These are phyloP conservation scores for Amblyjoppa fuscipennis DNA, from an alignment of 2,888 invertebrate species.

Conservation along the genomic window DNA sequence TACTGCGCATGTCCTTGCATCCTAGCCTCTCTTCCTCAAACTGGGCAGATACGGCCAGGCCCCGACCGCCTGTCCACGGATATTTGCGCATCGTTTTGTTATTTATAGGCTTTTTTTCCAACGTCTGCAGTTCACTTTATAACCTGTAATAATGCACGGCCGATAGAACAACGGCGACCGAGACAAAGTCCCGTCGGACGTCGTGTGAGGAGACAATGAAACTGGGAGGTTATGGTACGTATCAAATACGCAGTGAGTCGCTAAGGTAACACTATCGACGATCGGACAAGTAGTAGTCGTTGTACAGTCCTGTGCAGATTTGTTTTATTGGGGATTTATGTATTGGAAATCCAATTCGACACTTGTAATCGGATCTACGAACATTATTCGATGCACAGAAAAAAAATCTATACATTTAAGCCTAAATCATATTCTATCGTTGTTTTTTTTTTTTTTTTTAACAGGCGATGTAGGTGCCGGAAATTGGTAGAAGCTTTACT, in stretches of 20 bases:
- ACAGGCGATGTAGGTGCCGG: too few species aligned
- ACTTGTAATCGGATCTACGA: too few species aligned
- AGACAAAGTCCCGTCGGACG: conserved; percentile 4
- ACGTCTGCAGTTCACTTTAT: conserved; percentile 1
- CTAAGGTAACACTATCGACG: neutral
- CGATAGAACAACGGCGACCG: neutral
- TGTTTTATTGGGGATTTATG: too few species aligned
- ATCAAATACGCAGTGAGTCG: neutral
- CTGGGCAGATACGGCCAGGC: neutral
- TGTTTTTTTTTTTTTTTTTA: too few species aligned
- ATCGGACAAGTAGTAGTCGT: too few species aligned
- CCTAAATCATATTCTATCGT: too few species aligned
- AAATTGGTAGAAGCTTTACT: too few species aligned
- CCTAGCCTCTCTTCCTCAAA: conserved; percentile 48
- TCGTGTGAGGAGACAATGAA: neutral
- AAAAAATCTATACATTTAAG: too few species aligned
- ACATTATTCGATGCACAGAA: too few species aligned
- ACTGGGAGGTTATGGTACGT: neutral
- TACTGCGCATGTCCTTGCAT: conserved; percentile 51
- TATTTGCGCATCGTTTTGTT: conserved; percentile 33
- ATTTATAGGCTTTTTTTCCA: conserved; percentile 34
- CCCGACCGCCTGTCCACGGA: conserved; percentile 38
- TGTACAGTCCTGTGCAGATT: too few species aligned
- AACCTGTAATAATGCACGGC: neutral
- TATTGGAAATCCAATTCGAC: too few species aligned